Conservation (phyloP, 2,888 invertebrate genomes). For the Mycogona germanica region DNA sequence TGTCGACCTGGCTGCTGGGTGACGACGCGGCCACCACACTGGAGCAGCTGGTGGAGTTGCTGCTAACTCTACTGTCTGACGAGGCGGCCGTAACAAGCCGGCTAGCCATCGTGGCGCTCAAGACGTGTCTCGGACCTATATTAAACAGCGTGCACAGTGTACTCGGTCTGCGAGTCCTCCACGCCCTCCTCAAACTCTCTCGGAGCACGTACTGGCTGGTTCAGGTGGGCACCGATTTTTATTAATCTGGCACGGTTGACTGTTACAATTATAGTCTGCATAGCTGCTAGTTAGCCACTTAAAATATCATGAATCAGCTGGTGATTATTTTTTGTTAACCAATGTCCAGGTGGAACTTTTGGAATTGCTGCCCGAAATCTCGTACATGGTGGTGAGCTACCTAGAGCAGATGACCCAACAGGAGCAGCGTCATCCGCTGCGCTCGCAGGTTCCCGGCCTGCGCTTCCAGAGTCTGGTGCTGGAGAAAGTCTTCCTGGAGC, state of each 20-base stretch:
- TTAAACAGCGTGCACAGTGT: slow-evolving; percentile 48
- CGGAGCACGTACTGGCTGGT: slow-evolving; percentile 74
- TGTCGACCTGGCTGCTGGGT: slow-evolving; percentile 18
- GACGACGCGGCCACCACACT: slow-evolving; percentile 27
- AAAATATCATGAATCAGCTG: background rate
- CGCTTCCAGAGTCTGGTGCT: slow-evolving; percentile 47
- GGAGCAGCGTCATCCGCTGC: background rate
- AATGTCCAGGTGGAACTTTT: slow-evolving; percentile 46
- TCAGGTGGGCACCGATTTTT: slow-evolving; percentile 43
- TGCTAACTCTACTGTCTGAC: slow-evolving; percentile 38
- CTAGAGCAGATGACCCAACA: slow-evolving; percentile 32
- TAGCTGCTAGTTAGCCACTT: background rate
- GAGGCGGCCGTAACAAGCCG: slow-evolving; percentile 62
- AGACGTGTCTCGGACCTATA: slow-evolving; percentile 45
- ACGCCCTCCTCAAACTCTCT: slow-evolving; percentile 48
- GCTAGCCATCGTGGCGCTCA: slow-evolving; percentile 52
- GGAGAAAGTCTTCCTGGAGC: slow-evolving; percentile 46
- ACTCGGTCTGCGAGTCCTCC: slow-evolving; percentile 45
- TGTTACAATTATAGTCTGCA: background rate
- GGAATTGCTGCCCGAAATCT: slow-evolving; percentile 47
- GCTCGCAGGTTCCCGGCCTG: slow-evolving; percentile 20
- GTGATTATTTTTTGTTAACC: background rate
- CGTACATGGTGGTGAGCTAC: slow-evolving; percentile 46
- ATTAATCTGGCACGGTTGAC: background rate
- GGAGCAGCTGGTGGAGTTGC: slow-evolving; percentile 29